Evolutionary conservation across 2,797 vertebrate genomes (phyloP).

Genomic region (Melanotaenia pygmaea): DNA sequence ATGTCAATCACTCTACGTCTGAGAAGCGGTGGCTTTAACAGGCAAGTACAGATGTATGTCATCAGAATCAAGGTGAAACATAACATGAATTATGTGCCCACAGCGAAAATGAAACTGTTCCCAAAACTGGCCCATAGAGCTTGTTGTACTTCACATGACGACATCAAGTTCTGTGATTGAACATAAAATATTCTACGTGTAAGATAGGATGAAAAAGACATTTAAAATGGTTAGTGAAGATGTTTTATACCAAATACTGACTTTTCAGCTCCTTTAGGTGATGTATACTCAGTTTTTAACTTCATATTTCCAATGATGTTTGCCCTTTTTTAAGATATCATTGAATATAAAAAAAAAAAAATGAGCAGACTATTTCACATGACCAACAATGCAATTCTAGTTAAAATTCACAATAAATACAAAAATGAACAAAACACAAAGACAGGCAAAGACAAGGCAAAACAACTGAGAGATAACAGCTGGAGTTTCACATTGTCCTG

Average conservation of each 20-base stretch:
- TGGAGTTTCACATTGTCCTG: constrained; percentile 19
- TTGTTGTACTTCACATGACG: no score
- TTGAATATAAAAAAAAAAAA: neutral
- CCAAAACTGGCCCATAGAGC: neutral
- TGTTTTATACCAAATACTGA: neutral
- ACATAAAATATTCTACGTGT: neutral
- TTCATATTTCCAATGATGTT: neutral
- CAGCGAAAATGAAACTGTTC: neutral
- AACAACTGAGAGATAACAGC: neutral
- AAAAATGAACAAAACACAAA: neutral
- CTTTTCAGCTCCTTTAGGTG: neutral
- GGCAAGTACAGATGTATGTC: neutral
- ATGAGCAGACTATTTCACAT: neutral
- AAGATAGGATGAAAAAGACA: neutral
- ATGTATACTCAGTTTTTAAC: neutral
- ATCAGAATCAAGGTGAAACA: neutral
- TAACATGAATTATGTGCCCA: neutral
- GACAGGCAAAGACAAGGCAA: constrained; percentile 45
- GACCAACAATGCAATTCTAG: neutral
- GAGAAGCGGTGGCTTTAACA: neutral
- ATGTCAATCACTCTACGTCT: neutral
- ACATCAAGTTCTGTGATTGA: neutral
- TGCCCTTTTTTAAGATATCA: neutral
- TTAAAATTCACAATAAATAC: neutral
- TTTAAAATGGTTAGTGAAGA: neutral